Base-by-base conservation (phyloP, 2,888 invertebrate species). In the Lepetodrilus schrolli region DNA sequence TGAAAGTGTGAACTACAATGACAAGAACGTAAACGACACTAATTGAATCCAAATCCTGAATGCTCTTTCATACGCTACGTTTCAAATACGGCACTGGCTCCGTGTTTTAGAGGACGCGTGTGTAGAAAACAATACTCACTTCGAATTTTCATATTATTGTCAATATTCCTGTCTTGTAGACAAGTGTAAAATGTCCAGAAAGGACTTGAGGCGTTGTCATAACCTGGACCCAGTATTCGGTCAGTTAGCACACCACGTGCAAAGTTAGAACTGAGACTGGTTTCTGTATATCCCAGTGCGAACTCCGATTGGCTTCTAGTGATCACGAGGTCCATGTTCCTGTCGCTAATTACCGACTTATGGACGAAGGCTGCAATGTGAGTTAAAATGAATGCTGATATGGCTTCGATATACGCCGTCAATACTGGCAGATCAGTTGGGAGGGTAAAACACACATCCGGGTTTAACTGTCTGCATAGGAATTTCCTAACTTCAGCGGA, bases 141-240 rank as follows among this genome's bases (percentile, higher is more conserved):
- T 78, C 78, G 74, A 2, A 81, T 69, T 34, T 74, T 77, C 81
- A 81, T 79, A 58, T 82, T 82, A 70, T 80, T 80, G 48, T 78
- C 71, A 37, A 76, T 76, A 26, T 76, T 71, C 10, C 76, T 73
- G 20, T 75, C 72, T n/a, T 81, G 70, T 17, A 82, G 65, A 66
- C 82, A 82, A 13, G 79, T 79, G 51, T 75, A 70, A 1, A 79
- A 74, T 7, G 43, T 76, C 73, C 79, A 75, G 26, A 50, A 7
- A 5, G 76, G 66, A 34, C 74, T 75, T 10, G n/a, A n/a, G n/a
- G n/a, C 5, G 5, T 21, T 37, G 8, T 13, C 7, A 2, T 48
- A 7, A 8, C 65, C 72, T n/a, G n/a, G n/a, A n/a, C n/a, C n/a
- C n/a, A n/a, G n/a, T n/a, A n/a, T n/a, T n/a, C n/a, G 68, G 26